Evolutionary conservation across 1,140 invertebrate genomes (phyloP), one percentile per base, ranked within the genome.

Genomic region (Ceratosolen solmsi): DNA sequence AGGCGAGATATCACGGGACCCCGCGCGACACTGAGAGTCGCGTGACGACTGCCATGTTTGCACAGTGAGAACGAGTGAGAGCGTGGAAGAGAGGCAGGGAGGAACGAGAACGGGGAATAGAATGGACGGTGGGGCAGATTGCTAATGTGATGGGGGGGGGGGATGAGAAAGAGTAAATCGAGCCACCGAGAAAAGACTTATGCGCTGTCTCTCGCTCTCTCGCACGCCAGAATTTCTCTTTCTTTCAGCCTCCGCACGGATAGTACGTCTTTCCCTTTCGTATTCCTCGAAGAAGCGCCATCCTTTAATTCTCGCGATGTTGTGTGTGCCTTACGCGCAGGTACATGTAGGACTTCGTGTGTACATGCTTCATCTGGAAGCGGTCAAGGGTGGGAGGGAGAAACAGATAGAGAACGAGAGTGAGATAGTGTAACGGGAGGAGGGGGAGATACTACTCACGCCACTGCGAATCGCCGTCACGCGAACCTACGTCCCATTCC

Each of bases 31-130:
- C 84, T 80, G 84, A 79, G 87, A 89, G 84, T 90, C 87, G 89
- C 90, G 90, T 91, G 90, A 91, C 90, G 89, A 86, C 87, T 89
- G 87, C 88, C 89, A 88, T 90, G 89, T 90, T 90, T 90, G 88
- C 88, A 84, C 85, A 88, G 88, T 86, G 88, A 73, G 80, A 84
- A 65, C 70, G 85, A 84, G 78, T 84, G 78, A 54, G 51, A 54
- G 20, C 20, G 51, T 7, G 41, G 13, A 13, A 46, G 41, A 46
- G 41, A 46, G 41, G 41, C 5, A 13, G 41, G 41, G 41, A 13
- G 13, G 41, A 46, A 54, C 13, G 51, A 2, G 51, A 17, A 54
- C 51, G 51, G 20, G 9, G 51, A 46, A 13, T 5, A 46, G 41
- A n/a, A n/a, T n/a, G n/a, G n/a, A n/a, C n/a, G n/a, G n/a, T n/a